Base-by-base conservation (phyloP, 2,888 invertebrate species). In the Holacanthella duospinosa region DNA sequence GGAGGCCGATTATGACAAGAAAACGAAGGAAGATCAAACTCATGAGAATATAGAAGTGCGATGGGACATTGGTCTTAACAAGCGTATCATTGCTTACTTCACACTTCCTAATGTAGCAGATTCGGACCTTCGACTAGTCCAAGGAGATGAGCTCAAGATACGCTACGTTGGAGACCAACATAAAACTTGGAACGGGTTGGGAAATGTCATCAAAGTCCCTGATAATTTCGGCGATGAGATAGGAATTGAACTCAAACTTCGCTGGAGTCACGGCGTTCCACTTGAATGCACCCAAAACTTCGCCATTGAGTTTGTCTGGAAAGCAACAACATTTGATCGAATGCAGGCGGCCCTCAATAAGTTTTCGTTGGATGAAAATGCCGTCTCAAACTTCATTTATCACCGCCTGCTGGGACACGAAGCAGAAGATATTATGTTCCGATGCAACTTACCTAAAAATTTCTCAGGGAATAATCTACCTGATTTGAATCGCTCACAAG, bases 241-340 rank as follows among this genome's bases (percentile, higher is more conserved):
- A 21, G 97, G 96, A 0, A 86, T 99, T 43, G 99, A 99, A 76
- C 79, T 99, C 75, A 96, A 96, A 76, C 54, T 67, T 9, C 64
- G 68, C 24, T 88, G 87, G 71, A 90, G 88, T 71, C 85, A 87
- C 1, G 93, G 91, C 26, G 93, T 95, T 0, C 97, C 97, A 0
- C 86, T 88, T 0, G 95, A 96, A 73, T 92, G 92, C 78, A 89
- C 89, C 58, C 90, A 91, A 71, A 94, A 93, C 79, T 99, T 96
- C 79, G 92, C 93, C 0, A 93, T 97, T 2, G 97, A 99, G 78
- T 99, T 96, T 78, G 96, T 97, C 59, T 97, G 96, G 97, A 97
- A 97, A 78, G 93, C 95, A 70, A 97, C 96, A 1, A 93, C 93
- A 28, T 97, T 97, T 78, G 96, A 96, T 78, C 89, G 94, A 74